phyloP scores from a whole-genome alignment of 2,888 invertebrate genomes.

The Drosophila melanocephala region DNA sequence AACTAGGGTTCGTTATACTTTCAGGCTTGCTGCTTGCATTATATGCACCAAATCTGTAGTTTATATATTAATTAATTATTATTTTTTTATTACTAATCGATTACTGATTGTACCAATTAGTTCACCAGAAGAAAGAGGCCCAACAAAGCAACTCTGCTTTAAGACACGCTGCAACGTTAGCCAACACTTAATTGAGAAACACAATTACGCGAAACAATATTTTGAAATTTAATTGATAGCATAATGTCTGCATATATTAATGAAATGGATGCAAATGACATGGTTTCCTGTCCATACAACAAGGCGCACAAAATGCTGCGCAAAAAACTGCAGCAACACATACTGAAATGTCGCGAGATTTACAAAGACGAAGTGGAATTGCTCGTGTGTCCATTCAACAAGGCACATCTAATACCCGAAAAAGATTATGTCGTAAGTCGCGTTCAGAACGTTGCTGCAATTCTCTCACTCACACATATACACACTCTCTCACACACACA shows the following conservation, averaged over 20 bases:
- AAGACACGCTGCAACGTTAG: slow-evolving; percentile 1
- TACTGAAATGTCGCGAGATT: slow-evolving; percentile 87
- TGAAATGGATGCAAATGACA: slow-evolving; percentile 66
- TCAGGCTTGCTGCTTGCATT: not conserved
- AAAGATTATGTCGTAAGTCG: slow-evolving; percentile 83
- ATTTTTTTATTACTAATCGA: not conserved
- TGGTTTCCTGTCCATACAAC: slow-evolving; percentile 88
- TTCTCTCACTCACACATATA: not conserved
- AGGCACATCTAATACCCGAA: slow-evolving; percentile 87
- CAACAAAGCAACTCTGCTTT: not conserved
- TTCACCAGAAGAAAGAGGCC: not conserved
- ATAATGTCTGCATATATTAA: slow-evolving; percentile 1
- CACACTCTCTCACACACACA: not conserved
- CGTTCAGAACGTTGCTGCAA: not conserved
- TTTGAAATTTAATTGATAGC: slow-evolving; percentile 12
- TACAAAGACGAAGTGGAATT: slow-evolving; percentile 85
- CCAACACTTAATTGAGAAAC: slow-evolving; percentile 20
- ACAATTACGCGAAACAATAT: not conserved
- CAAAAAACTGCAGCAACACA: slow-evolving; percentile 87
- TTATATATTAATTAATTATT: not conserved
- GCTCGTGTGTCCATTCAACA: slow-evolving; percentile 87
- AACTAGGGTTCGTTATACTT: not conserved
- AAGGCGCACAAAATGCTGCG: slow-evolving; percentile 86
- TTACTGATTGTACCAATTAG: not conserved
- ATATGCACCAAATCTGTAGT: not conserved